Evolutionary conservation across 2,888 invertebrate species (phyloP), one percentile per base, ranked within the genome.

Genomic region (Neoscelio sp.): DNA sequence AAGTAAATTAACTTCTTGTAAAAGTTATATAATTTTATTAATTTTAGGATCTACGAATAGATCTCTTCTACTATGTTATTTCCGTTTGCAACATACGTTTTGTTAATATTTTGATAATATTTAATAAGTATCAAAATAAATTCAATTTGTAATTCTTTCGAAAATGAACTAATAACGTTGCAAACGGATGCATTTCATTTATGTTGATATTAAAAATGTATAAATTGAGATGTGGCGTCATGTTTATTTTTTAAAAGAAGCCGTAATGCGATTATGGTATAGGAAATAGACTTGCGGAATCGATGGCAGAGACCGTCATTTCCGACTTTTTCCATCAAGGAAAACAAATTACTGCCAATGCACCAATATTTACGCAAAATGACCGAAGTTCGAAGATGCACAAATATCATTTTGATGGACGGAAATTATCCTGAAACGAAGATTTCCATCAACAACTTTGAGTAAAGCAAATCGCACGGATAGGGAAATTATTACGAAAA

Each of bases 341-440:
- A 85, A 85, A 85, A 85, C 84, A 85, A 86, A 86, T 85, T 87
- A 84, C 82, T 82, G 82, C 73, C 65, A 75, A 78, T 70, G 82
- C 71, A 82, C 83, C 86, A 85, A 84, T 67, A 85, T 86, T 84
- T 84, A 83, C 80, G 79, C 76, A 65, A 56, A 70, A 75, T 80
- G 64, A 73, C 50, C 54, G 18, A 38, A 54, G 54, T 15, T 54
- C 42, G 33, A 50, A 15, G 30, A 74, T 52, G 74, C 42, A 75
- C 76, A 80, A 82, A 76, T 77, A 79, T 79, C 52, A 64, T 71
- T 65, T 76, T 71, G 52, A 78, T 56, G 33, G 58, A 68, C 67
- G 74, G 67, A 75, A 78, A 74, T 52, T 70, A 73, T 70, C 30
- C 23, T 23, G 58, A 46, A 70, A 65, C 42, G 58, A 74, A 80